A percentile compares a stretch with the other conserved stretches of the same genome.
These are phyloP conservation scores for Lycaena phlaeas DNA, from an alignment of 2,888 invertebrate species.

Conservation along the genomic window DNA sequence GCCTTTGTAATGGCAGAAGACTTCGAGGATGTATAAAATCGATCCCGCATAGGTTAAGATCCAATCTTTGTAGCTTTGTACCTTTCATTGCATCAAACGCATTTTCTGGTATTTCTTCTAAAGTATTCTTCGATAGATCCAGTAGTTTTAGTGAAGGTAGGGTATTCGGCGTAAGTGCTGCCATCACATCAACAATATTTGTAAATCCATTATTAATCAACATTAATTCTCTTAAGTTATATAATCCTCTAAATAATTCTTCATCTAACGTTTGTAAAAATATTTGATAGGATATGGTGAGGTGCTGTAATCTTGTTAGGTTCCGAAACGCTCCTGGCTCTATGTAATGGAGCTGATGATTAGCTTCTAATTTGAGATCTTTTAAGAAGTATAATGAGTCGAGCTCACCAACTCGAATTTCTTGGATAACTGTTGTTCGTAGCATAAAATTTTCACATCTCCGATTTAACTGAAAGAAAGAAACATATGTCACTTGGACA, in stretches of 20 bases:
- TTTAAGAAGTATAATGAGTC: conserved; percentile 42
- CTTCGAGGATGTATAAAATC: conserved; percentile 65
- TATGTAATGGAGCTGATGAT: conserved; percentile 59
- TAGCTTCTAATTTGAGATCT: conserved; percentile 67
- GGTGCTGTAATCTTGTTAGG: conserved; percentile 53
- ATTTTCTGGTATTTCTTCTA: conserved; percentile 46
- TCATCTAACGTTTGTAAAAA: conserved; percentile 50
- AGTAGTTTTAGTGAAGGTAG: conserved; percentile 59
- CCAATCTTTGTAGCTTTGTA: conserved; percentile 50
- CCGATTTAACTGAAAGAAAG: conserved; percentile 42
- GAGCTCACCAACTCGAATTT: conserved; percentile 54
- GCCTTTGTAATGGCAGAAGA: conserved; percentile 52
- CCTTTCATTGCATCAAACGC: conserved; percentile 62
- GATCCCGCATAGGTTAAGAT: conserved; percentile 65
- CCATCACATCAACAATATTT: conserved; percentile 49
- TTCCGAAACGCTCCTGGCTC: conserved; percentile 62
- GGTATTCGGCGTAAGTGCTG: conserved; percentile 45
- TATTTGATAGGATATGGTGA: conserved; percentile 72
- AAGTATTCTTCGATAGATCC: conserved; percentile 68
- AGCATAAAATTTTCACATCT: conserved; percentile 51
- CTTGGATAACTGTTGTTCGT: conserved; percentile 59
- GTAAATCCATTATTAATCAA: conserved; percentile 71
- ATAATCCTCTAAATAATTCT: conserved; percentile 63
- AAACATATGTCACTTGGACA: conserved; percentile 4
- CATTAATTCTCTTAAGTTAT: conserved; percentile 56